phyloP scores from a whole-genome alignment of 2,113 vertebrate genomes.

The Strigops habroptila region DNA sequence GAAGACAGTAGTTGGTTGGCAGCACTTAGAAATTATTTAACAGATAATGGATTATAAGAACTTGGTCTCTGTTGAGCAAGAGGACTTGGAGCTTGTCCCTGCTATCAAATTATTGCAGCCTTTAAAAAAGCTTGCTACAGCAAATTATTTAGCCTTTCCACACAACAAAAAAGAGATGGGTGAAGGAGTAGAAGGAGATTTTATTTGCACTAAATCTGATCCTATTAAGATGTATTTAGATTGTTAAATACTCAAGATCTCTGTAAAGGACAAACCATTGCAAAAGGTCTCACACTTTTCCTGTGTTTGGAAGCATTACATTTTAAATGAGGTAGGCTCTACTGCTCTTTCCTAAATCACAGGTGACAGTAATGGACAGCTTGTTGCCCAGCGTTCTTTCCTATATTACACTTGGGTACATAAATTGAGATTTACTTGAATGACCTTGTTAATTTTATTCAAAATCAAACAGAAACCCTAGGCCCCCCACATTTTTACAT shows the following conservation, averaged over 20 bases:
- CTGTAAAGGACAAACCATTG: background rate
- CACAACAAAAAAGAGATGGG: background rate
- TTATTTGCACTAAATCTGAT: background rate
- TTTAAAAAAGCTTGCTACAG: background rate
- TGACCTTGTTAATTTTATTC: background rate
- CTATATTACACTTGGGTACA: background rate
- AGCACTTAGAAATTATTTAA: background rate
- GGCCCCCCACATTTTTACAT: background rate
- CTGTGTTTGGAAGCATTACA: background rate
- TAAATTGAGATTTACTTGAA: background rate
- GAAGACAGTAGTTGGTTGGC: background rate
- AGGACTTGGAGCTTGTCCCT: constrained; percentile 9
- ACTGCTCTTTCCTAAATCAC: background rate
- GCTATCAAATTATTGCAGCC: background rate
- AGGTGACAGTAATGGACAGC: background rate
- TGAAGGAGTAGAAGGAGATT: background rate
- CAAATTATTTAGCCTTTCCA: background rate
- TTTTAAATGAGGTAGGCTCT: background rate
- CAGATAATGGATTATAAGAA: background rate
- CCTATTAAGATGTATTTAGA: background rate
- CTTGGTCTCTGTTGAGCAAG: background rate
- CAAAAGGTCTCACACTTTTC: background rate
- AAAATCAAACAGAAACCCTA: background rate
- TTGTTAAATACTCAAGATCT: background rate
- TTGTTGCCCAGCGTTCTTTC: background rate